phyloP scores from a whole-genome alignment of 2,888 invertebrate genomes.

The Andrena bucephala region DNA sequence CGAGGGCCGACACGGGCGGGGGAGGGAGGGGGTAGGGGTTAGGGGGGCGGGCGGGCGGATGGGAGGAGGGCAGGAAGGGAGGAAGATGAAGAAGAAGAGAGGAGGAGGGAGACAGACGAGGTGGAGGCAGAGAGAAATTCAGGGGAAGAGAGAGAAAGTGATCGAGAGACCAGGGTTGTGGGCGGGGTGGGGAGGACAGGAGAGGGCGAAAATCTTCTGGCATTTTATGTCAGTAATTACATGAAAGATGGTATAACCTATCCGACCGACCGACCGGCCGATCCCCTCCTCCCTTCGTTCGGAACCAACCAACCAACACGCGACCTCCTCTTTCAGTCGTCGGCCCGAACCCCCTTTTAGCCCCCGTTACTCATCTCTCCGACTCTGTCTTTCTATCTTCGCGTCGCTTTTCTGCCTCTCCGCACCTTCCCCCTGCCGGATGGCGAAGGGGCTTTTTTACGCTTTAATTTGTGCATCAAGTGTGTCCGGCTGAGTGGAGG shows the following conservation, averaged over 20 bases:
- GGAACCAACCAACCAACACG: constrained; percentile 74
- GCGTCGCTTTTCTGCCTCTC: constrained; percentile 56
- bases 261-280: constrained; percentile 71
- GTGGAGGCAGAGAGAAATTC: constrained; percentile 28
- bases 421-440: constrained; percentile 22
- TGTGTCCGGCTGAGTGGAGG: constrained; percentile 76
- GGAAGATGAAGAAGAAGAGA: constrained; percentile 15
- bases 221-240: constrained; percentile 83
- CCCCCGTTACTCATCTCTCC: constrained; percentile 64
- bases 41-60: not conserved
- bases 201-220: constrained; percentile 78
- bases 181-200: constrained; percentile 57
- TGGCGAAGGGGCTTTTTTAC: constrained; percentile 70
- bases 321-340: constrained; percentile 73
- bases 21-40: constrained; percentile 18
- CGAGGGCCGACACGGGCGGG: constrained; percentile 29
- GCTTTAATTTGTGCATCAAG: constrained; percentile 77
- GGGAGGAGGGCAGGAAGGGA: not conserved
- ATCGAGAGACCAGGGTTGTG: constrained; percentile 52
- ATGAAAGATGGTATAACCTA: constrained; percentile 81
- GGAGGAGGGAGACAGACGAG: constrained; percentile 20
- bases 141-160: constrained; percentile 50
- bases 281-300: constrained; percentile 63
- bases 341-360: constrained; percentile 58
- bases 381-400: constrained; percentile 49